Conservation (phyloP, 1,140 invertebrate species). For the Paraescarpia echinospica region DNA sequence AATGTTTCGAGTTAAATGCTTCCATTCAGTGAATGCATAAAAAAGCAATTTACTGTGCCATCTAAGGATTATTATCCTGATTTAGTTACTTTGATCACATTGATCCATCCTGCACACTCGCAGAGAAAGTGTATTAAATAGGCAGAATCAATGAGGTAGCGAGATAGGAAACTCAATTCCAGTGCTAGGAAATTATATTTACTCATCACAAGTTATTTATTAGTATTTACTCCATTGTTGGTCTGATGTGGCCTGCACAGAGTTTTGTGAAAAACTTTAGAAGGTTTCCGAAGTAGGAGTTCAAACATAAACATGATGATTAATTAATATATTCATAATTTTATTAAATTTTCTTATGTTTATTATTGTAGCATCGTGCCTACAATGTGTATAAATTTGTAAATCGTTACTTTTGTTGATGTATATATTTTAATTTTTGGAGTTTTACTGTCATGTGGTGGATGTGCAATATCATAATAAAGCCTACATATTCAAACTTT, state of each 20-base stretch:
- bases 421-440: too few species aligned
- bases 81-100: background rate
- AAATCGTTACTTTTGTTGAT: too few species aligned
- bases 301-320: background rate
- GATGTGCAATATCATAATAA: background rate
- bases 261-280: background rate
- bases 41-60: background rate
- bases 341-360: background rate
- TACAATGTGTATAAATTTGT: background rate
- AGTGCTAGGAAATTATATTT: background rate
- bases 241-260: background rate
- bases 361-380: background rate
- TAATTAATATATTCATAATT: background rate
- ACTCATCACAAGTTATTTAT: background rate
- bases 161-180: background rate
- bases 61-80: background rate
- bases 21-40: background rate
- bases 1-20: slow-evolving; percentile 1
- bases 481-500: background rate
- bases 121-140: background rate
- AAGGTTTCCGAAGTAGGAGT: background rate
- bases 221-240: background rate
- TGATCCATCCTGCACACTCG: background rate
- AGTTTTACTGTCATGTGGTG: too few species aligned
- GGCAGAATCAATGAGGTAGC: background rate